phyloP scores from a whole-genome alignment of 2,888 invertebrate genomes.

The Spisula solida region DNA sequence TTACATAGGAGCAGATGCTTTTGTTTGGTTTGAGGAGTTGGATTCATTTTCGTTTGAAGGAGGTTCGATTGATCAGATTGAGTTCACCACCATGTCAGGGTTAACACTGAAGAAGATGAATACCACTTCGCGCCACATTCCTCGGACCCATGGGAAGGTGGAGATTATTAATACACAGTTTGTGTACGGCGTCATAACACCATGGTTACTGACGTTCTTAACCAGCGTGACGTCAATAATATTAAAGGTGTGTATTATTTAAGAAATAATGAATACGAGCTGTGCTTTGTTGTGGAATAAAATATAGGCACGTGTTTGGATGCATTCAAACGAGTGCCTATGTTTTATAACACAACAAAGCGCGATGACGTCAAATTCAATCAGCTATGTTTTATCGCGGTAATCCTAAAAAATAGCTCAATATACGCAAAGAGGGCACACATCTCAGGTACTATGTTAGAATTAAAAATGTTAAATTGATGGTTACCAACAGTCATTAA shows the following conservation, averaged over 20 bases:
- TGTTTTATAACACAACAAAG: no score
- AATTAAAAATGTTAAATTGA: no score
- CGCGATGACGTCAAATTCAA: no score
- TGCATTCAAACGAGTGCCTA: no score
- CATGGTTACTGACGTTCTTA: constrained; percentile 55
- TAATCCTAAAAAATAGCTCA: no score
- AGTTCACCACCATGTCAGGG: constrained; percentile 52
- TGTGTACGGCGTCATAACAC: constrained; percentile 54
- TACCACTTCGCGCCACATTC: constrained; percentile 40
- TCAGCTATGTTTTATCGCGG: no score
- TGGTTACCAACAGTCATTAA: no score
- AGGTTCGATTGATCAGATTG: constrained; percentile 57
- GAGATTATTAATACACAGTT: constrained; percentile 63
- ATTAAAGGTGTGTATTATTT: constrained; percentile 21
- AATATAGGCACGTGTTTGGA: no score
- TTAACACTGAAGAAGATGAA: constrained; percentile 58
- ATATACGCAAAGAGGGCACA: no score
- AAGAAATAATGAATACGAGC: neutral
- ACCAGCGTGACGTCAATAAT: constrained; percentile 40
- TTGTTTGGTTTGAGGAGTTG: constrained; percentile 61
- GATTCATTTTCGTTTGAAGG: constrained; percentile 72
- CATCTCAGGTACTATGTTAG: no score
- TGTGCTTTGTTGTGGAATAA: no score
- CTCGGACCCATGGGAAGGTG: constrained; percentile 58
- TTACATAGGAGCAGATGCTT: constrained; percentile 60